A percentile compares a stretch with the other conserved stretches of the same genome.
Evolutionary conservation across 1,140 invertebrate genomes (phyloP).

Genomic region (Anadara kagoshimensis): DNA sequence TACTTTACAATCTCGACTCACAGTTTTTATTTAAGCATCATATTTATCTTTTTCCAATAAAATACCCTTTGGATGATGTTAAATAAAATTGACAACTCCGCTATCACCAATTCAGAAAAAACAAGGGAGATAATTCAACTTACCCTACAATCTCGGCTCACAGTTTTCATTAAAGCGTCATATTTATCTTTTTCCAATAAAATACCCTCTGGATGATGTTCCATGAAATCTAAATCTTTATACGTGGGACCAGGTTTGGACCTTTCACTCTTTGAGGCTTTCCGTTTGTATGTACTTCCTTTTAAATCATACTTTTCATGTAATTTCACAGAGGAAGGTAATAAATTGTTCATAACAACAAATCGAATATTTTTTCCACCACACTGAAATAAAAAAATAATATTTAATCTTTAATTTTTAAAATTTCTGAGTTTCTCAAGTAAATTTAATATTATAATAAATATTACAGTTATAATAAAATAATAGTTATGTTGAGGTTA

Average conservation of each 20-base stretch:
- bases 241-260: slow-evolving; percentile 93
- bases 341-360: slow-evolving; percentile 99
- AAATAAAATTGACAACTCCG: slow-evolving; percentile 91
- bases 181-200: slow-evolving; percentile 96
- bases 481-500: too few species aligned
- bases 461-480: too few species aligned
- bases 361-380: slow-evolving; percentile 99
- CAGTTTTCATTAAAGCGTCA: slow-evolving; percentile 93
- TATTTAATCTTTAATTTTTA: neutral
- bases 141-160: slow-evolving; percentile 95
- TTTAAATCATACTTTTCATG: slow-evolving; percentile 96
- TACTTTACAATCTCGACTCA: slow-evolving; percentile 95
- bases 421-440: neutral
- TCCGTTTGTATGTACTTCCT: slow-evolving; percentile 96
- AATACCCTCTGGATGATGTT: slow-evolving; percentile 94
- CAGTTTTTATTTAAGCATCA: slow-evolving; percentile 93
- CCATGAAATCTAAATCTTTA: slow-evolving; percentile 96
- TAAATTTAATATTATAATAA: too few species aligned
- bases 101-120: too few species aligned
- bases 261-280: slow-evolving; percentile 93
- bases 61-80: slow-evolving; percentile 93
- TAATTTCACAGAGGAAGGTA: slow-evolving; percentile 95
- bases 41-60: slow-evolving; percentile 96
- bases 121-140: slow-evolving; percentile 22
- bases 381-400: slow-evolving; percentile 79